A percentile compares a stretch with the other conserved stretches of the same genome.
These are phyloP conservation scores for Caenorhabditis latens DNA, from an alignment of 1,140 invertebrate species.

Conservation along the genomic window DNA sequence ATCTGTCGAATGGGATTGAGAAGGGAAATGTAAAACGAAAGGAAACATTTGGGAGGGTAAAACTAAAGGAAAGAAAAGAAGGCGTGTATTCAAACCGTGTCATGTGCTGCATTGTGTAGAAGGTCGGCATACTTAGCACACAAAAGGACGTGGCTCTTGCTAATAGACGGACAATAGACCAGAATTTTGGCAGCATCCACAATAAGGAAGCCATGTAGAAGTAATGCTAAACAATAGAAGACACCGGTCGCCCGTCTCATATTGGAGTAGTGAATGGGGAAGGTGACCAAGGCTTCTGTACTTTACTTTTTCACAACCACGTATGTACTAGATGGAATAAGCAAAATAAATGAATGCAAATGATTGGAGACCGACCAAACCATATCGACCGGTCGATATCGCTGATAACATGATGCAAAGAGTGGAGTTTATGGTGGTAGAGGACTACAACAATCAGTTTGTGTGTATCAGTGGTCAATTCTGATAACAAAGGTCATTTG, in stretches of 20 bases:
- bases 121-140: conserved; percentile 47
- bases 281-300: too few relatives aligned
- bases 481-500: conserved; percentile 9
- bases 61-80: neutral
- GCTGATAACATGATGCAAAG: conserved; percentile 23
- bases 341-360: neutral
- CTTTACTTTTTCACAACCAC: too few relatives aligned
- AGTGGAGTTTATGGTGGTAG: neutral
- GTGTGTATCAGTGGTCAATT: conserved; percentile 2
- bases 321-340: neutral
- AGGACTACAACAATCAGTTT: neutral
- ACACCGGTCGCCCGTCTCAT: neutral
- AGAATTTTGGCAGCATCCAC: conserved; percentile 39
- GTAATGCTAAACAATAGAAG: neutral
- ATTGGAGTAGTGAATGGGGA: neutral
- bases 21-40: neutral
- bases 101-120: conserved; percentile 41
- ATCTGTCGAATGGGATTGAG: conserved; percentile 29
- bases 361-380: neutral
- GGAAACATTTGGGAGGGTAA: neutral
- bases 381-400: neutral
- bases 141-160: conserved; percentile 42
- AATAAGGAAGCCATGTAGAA: conserved; percentile 20
- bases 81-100: conserved; percentile 26
- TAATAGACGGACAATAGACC: conserved; percentile 52